Evolutionary conservation across 2,797 vertebrate species (phyloP), one percentile per base, ranked within the genome.

Genomic region (Ctenosaura bakeri): DNA sequence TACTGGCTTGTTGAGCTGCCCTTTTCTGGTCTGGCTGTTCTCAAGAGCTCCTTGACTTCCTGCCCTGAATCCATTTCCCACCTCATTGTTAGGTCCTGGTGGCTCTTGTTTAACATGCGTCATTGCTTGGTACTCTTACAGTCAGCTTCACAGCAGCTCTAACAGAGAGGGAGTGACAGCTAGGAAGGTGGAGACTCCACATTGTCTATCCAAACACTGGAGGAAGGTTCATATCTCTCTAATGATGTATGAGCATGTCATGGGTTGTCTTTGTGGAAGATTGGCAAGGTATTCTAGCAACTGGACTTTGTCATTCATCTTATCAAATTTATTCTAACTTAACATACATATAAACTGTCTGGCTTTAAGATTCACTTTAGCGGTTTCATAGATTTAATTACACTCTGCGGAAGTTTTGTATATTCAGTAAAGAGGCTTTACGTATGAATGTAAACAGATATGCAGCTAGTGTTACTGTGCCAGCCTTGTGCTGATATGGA

Each of bases 31-130:
- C 4, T 35, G 18, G 24, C 76, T 89, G n/a, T 59, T 85, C 50
- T 42, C 88, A 52, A 32, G 62, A 85, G 76, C 74, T 69, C n/a
- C 50, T 89, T 69, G 38, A 22, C 62, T 78, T 46, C 14, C 83
- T 84, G 88, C 73, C 26, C 32, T 88, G 32, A 56, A 81, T 87
- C 32, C 50, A 50, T 8, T 20, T 6, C 42, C 54, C 46, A 42
- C 12, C 59, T 9, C 32, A 77, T 78, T 76, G 76, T 50, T n/a
- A 83, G 29, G 26, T 81, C 54, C 54, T 35, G 20, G 12, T 62
- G 38, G 42, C 81, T 77, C 35, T 59, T 64, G 2, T 89, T 71
- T 71, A 89, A 38, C 66, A 12, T 59, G 56, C 26, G 26, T 32
- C 66, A 69, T 9, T 32, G 26, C 26, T 69, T 69, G 18, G 26